A percentile compares a stretch with the other conserved stretches of the same genome.
Conservation (phyloP, 2,113 vertebrate species). For the Copsychus sechellarum region DNA sequence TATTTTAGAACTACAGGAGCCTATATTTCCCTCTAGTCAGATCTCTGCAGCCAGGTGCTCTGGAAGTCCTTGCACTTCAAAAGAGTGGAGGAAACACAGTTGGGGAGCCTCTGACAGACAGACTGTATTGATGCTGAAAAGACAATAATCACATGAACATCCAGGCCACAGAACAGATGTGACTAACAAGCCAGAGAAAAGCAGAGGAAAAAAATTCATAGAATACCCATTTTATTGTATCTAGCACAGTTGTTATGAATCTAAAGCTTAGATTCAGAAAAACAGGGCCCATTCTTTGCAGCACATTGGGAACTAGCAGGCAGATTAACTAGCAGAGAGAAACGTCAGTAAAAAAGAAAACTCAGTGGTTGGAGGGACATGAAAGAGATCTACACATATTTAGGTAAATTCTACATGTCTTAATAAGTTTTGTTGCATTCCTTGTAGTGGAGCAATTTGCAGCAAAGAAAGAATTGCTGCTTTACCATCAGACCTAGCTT, state of each 20-base stretch:
- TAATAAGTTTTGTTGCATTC: background rate
- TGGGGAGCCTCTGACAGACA: background rate
- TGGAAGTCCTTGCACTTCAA: background rate
- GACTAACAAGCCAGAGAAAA: background rate
- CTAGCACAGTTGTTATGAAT: background rate
- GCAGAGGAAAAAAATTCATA: background rate
- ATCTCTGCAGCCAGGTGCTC: background rate
- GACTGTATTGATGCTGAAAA: background rate
- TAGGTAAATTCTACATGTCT: background rate
- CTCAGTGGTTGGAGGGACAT: background rate
- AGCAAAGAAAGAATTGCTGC: background rate
- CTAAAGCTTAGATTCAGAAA: background rate
- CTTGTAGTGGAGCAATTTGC: background rate
- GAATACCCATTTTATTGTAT: background rate
- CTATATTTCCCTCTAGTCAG: background rate
- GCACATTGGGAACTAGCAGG: background rate
- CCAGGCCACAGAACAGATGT: background rate
- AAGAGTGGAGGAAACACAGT: background rate
- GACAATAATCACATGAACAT: background rate
- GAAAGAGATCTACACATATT: background rate
- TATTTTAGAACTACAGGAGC: slow-evolving; percentile 2
- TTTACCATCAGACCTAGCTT: background rate
- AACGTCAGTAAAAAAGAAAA: background rate
- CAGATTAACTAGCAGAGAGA: background rate
- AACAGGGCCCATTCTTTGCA: background rate